phyloP scores from a whole-genome alignment of 2,113 vertebrate genomes.

The Misgurnus anguillicaudatus region DNA sequence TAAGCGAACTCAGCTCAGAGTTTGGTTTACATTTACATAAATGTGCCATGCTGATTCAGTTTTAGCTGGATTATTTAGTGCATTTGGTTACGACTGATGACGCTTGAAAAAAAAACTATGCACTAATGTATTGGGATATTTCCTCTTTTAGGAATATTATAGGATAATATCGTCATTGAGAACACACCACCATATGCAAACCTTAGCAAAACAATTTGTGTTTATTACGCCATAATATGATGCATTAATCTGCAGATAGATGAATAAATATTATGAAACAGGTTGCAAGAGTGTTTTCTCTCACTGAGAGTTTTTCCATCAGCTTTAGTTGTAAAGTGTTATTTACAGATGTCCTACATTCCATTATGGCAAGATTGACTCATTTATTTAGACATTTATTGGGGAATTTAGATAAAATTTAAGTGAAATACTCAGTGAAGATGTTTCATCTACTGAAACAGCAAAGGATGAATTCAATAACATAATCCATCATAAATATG shows the following conservation, averaged over 20 bases:
- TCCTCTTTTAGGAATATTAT: too few species aligned
- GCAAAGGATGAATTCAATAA: neutral
- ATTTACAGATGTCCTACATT: slow-evolving; percentile 27
- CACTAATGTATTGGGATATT: too few species aligned
- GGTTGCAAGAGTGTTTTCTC: neutral
- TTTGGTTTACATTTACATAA: neutral
- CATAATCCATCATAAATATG: neutral
- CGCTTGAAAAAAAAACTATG: too few species aligned
- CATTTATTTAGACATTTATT: slow-evolving; percentile 8
- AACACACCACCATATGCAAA: too few species aligned
- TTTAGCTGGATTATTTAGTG: neutral
- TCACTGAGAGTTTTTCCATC: slow-evolving; percentile 47
- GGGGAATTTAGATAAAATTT: slow-evolving; percentile 16
- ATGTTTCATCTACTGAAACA: neutral
- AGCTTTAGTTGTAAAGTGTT: slow-evolving; percentile 13
- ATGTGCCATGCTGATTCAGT: neutral
- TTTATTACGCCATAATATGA: too few species aligned
- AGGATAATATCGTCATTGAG: too few species aligned
- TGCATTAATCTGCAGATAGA: neutral
- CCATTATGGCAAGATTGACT: slow-evolving; percentile 25
- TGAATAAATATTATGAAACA: neutral
- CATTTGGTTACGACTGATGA: neutral
- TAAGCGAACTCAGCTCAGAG: neutral
- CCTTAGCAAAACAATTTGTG: too few species aligned
- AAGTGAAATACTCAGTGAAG: slow-evolving; percentile 5